Conservation (phyloP, 2,113 vertebrate genomes). For the Catagonus wagneri region DNA sequence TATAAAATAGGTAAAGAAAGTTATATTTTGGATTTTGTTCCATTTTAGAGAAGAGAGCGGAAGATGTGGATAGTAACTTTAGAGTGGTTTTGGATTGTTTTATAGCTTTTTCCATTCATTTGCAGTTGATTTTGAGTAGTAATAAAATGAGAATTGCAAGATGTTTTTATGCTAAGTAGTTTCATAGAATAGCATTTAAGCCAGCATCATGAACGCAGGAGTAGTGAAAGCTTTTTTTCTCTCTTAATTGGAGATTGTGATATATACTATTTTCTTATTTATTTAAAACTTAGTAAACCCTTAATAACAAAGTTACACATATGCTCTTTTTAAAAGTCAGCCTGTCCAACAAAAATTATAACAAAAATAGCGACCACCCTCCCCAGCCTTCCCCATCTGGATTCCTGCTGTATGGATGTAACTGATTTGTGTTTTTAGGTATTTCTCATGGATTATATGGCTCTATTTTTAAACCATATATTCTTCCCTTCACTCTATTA, state of each 20-base stretch:
- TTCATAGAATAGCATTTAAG: not conserved
- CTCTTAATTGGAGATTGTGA: not conserved
- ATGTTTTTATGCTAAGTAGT: constrained; percentile 23
- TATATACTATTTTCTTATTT: not conserved
- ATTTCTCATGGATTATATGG: not conserved
- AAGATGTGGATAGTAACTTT: not conserved
- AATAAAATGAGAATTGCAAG: constrained; percentile 16
- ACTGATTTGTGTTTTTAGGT: not conserved
- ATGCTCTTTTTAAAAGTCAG: constrained; percentile 22
- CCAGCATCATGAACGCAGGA: not conserved
- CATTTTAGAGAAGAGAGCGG: not conserved
- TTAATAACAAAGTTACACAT: not conserved
- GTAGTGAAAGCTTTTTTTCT: not conserved
- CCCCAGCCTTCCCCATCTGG: not conserved
- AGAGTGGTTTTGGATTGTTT: not conserved
- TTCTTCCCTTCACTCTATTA: not conserved
- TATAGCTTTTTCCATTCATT: not conserved
- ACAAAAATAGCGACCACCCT: not conserved
- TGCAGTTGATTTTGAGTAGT: not conserved
- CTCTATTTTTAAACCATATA: not conserved
- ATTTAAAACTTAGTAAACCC: not conserved
- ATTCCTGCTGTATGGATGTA: not conserved
- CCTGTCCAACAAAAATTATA: not conserved
- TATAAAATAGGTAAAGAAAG: not conserved
- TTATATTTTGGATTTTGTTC: not conserved